Base-by-base conservation (phyloP, 2,113 vertebrate species). In the Nycticorax nycticorax region DNA sequence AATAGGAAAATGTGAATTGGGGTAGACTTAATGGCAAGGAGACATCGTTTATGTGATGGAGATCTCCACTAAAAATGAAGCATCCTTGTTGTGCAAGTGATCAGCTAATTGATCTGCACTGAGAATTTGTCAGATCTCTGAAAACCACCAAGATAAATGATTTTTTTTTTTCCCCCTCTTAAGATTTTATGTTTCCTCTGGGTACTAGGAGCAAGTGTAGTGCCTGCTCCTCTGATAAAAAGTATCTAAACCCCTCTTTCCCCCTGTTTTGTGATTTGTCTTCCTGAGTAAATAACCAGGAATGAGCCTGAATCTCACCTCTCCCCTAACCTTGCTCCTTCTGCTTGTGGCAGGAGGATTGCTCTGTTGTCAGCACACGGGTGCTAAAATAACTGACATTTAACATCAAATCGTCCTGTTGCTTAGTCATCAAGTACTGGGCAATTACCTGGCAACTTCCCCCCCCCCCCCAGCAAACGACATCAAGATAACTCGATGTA, bases 201-300 rank as follows among this genome's bases (percentile, higher is more conserved):
- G 39, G 21, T 37, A 18, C 35, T 0, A 0, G n/a, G 23, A 72
- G 33, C 35, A 47, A 63, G 33, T 12, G 20, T 19, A 56, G 21
- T 52, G 24, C 23, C n/a, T 57, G 23, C 68, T 89, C 7, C 43
- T 60, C 43, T 50, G 20, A 26, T 48, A 52, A 71, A 62, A 71
- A n/a, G 7, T 26, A 37, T 8, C 16, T 45, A 23, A 55, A 41
- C 57, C 5, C 5, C 3, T 2, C 12, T 24, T 0, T 56, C 5
- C 2, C 1, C 9, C 18, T 0, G 0, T 14, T 66, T 66, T 77
- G 33, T 67, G 47, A 59, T 53, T 67, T 45, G 22, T 39, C 15
- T 63, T 95, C 20, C 8, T 10, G 13, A 67, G 33, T 33, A 68
- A 80, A 66, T 17, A 62, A 37, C n/a, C 26, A 57, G 28, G 15